Base-by-base conservation (phyloP, 2,113 vertebrate species). In the Lepus europaeus region DNA sequence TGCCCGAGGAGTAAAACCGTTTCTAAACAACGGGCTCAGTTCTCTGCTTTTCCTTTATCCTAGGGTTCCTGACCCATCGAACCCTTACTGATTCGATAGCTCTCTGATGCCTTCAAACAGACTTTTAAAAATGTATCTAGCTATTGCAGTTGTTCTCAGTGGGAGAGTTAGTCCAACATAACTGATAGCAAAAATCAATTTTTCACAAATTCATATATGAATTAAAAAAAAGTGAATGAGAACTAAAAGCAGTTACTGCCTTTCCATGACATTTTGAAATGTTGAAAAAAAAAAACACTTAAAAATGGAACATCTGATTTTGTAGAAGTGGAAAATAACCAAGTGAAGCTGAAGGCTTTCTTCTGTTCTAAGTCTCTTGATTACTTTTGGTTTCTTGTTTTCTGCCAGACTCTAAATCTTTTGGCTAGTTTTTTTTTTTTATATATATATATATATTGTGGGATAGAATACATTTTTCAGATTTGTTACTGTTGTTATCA, bases 171-270 rank as follows among this genome's bases (percentile, higher is more conserved):
- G 78, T 90, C 79, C 73, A 87, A 23, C 19, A 74, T 63, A 89
- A 90, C 85, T 79, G 90, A 83, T 78, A 91, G 86, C 64, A 79
- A 51, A 97, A 95, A 95, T 95, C 81, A 74, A 19, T 95, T 96
- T 86, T 93, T 91, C 82, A 77, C 70, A 85, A 90, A 90, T 78
- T 64, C 51, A 63, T 87, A 51, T 85, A 56, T 78, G 92, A 95
- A 95, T 97, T 95, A 86, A 94, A 89, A 56, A 88, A 89, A 87
- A 53, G 86, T 95, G 90, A 94, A 95, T 95, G 93, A 91, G 86
- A 95, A 90, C 74, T 88, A 80, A 92, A 92, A 79, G 64, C 66
- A 92, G 77, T 90, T 66, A 76, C 82, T 31, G 33, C 73, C 76
- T 85, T 77, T 89, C 97, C 14, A 12, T 95, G 86, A 85, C 77